Evolutionary conservation across 1,140 invertebrate genomes (phyloP).

Genomic region (Apis florea): DNA sequence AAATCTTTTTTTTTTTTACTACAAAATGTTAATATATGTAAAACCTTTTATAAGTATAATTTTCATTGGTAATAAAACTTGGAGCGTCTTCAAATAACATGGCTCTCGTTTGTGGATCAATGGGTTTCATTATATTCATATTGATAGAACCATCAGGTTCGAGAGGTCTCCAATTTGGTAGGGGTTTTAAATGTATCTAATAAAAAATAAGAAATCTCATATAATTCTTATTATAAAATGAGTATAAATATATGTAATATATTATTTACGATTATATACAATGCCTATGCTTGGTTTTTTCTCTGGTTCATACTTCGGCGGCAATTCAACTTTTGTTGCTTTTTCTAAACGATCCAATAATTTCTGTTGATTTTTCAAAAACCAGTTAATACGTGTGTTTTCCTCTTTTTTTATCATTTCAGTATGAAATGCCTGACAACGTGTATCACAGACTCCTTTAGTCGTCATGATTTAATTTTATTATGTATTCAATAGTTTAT

Average conservation of each 20-base stretch:
- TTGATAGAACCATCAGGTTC: conserved; percentile 46
- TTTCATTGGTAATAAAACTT: conserved; percentile 64
- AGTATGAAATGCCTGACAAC: conserved; percentile 63
- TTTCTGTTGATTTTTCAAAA: conserved; percentile 66
- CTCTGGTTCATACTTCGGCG: conserved; percentile 7
- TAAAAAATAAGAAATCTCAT: conserved; percentile 7
- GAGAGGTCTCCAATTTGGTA: conserved; percentile 58
- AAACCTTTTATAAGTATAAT: conserved; percentile 69
- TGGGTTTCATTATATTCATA: conserved; percentile 63
- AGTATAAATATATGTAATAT: not conserved
- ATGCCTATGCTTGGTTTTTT: conserved; percentile 24
- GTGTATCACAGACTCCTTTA: conserved; percentile 57
- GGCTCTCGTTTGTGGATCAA: conserved; percentile 57
- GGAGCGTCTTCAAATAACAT: conserved; percentile 61
- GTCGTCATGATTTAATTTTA: conserved; percentile 34
- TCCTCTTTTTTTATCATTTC: conserved; percentile 65
- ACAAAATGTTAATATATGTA: conserved; percentile 5
- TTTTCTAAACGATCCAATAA: conserved; percentile 64
- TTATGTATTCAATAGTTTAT: conserved; percentile 10
- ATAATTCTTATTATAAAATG: not conserved
- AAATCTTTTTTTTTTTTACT: not conserved
- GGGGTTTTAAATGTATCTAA: conserved; percentile 44
- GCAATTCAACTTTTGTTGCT: not conserved
- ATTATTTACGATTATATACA: not conserved
- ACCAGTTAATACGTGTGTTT: conserved; percentile 65